Evolutionary conservation across 2,888 invertebrate species (phyloP).

Genomic region (Unio delphinus): DNA sequence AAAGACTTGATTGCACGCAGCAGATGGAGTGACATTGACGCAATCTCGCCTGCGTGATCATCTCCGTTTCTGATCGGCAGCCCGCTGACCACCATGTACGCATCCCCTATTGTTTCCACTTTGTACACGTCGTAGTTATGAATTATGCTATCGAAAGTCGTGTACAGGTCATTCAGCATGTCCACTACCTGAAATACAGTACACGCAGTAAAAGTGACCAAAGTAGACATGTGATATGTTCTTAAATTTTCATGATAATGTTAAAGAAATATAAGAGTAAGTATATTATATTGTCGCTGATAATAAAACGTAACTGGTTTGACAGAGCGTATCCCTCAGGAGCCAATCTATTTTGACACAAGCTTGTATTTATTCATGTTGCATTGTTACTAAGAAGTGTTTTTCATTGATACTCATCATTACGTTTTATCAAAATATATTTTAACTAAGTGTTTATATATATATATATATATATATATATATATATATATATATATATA

Average conservation of each 20-base stretch:
- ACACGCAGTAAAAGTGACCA: not conserved
- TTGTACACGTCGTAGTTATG: slow-evolving; percentile 98
- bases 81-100: slow-evolving; percentile 70
- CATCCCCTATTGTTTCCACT: slow-evolving; percentile 76
- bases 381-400: too few relatives aligned
- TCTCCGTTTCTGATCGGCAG: slow-evolving; percentile 68
- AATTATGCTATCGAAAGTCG: slow-evolving; percentile 95
- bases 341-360: too few relatives aligned
- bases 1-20: slow-evolving; percentile 65
- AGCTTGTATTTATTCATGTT: too few relatives aligned
- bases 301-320: too few relatives aligned
- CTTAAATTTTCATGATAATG: not conserved
- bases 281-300: too few relatives aligned
- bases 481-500: too few relatives aligned
- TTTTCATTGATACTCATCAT: too few relatives aligned
- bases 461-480: too few relatives aligned
- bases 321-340: too few relatives aligned
- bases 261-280: not conserved
- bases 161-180: slow-evolving; percentile 80
- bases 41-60: slow-evolving; percentile 69
- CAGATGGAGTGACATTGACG: slow-evolving; percentile 69
- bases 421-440: too few relatives aligned
- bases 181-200: slow-evolving; percentile 33
- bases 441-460: too few relatives aligned
- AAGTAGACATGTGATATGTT: not conserved